A percentile compares a stretch with the other conserved stretches of the same genome.
Evolutionary conservation across 1,140 invertebrate genomes (phyloP).

Genomic region (Drosophila punjabiensis): DNA sequence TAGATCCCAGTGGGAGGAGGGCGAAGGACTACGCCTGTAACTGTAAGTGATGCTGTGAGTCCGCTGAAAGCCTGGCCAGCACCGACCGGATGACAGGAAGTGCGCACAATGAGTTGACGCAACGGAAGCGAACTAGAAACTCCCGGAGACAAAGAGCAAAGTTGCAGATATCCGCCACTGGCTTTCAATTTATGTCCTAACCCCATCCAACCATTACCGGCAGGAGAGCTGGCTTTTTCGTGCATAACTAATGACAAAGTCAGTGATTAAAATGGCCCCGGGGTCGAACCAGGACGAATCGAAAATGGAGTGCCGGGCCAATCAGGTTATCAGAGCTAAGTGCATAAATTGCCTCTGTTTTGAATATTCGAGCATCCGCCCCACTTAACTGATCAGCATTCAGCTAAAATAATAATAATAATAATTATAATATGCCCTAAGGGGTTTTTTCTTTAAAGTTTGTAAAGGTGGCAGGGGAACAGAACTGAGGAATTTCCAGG

Average conservation of each 20-base stretch:
- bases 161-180: constrained; percentile 38
- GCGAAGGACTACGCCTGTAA: not conserved
- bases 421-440: not conserved
- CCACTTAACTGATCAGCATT: constrained; percentile 20
- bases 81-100: constrained; percentile 70
- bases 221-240: constrained; percentile 17
- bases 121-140: constrained; percentile 67
- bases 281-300: constrained; percentile 4
- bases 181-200: constrained; percentile 65
- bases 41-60: constrained; percentile 32
- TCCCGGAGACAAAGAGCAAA: constrained; percentile 51
- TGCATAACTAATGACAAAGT: constrained; percentile 73
- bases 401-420: constrained; percentile 3
- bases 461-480: too few relatives aligned
- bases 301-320: constrained; percentile 9
- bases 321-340: constrained; percentile 8
- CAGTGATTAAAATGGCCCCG: constrained; percentile 70
- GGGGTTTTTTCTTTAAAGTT: not conserved
- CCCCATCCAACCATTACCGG: constrained; percentile 11
- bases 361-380: constrained; percentile 14
- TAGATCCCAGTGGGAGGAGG: constrained; percentile 26
- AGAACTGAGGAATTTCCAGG: not conserved
- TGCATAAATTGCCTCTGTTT: constrained; percentile 12
- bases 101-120: constrained; percentile 78
- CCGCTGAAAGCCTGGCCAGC: not conserved